A percentile compares a stretch with the other conserved stretches of the same genome.
Conservation (phyloP, 2,888 invertebrate genomes). For the Eristalinus aeneus region DNA sequence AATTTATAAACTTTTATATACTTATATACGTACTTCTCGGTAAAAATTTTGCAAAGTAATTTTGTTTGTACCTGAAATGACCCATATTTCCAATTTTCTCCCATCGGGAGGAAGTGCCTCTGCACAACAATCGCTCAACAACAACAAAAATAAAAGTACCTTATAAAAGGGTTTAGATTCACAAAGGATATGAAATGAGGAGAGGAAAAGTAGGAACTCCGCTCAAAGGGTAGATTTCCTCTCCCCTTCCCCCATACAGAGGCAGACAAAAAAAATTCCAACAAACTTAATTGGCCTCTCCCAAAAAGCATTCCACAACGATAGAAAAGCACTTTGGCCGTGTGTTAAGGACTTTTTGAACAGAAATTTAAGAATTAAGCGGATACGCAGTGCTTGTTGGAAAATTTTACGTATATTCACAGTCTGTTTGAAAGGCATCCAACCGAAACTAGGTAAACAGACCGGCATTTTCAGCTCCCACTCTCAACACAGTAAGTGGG, state of each 20-base stretch:
- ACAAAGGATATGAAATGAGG: constrained; percentile 24
- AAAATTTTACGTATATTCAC: not conserved
- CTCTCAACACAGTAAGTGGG: not conserved
- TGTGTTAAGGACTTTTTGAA: constrained; percentile 36
- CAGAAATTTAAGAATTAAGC: constrained; percentile 16
- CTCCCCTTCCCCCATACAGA: not conserved
- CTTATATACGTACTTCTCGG: too few species aligned
- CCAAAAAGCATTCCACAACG: not conserved
- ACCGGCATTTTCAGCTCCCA: not conserved
- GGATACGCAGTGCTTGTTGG: not conserved
- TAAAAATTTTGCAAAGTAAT: not conserved
- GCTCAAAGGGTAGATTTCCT: constrained; percentile 1
- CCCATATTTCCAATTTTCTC: constrained; percentile 22
- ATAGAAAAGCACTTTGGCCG: not conserved
- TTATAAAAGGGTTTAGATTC: constrained; percentile 42
- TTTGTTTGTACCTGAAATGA: constrained; percentile 46
- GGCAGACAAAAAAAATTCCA: constrained; percentile 3
- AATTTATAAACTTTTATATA: not conserved
- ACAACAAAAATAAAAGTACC: constrained; percentile 1
- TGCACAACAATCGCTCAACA: constrained; percentile 42
- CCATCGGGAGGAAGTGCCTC: constrained; percentile 3
- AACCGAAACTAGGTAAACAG: not conserved
- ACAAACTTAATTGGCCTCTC: constrained; percentile 49
- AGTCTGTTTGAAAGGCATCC: not conserved
- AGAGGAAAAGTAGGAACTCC: not conserved